These are phyloP conservation scores for Microchirus variegatus DNA, from an alignment of 2,797 vertebrate genomes.

Conservation along the genomic window DNA sequence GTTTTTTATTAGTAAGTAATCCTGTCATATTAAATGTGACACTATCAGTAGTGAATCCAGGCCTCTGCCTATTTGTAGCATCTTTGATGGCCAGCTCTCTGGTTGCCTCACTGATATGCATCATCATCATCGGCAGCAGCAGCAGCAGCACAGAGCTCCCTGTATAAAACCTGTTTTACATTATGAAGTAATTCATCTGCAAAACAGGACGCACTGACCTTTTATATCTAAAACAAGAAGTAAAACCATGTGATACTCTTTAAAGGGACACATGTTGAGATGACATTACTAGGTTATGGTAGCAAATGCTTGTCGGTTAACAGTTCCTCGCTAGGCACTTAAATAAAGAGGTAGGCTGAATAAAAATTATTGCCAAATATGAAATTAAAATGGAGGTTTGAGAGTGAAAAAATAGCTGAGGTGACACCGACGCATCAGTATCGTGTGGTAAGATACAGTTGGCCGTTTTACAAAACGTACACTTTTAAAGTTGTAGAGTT, in stretches of 20 bases:
- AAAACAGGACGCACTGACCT: slow-evolving; percentile 10
- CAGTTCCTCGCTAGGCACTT: slow-evolving; percentile 74
- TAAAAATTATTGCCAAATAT: slow-evolving; percentile 52
- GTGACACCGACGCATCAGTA: slow-evolving; percentile 19
- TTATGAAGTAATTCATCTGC: slow-evolving; percentile 22
- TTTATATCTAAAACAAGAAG: slow-evolving; percentile 12
- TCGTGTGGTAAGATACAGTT: slow-evolving; percentile 5
- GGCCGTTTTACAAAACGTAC: slow-evolving; percentile 24
- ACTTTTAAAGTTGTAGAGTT: slow-evolving; percentile 50
- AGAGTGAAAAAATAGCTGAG: slow-evolving; percentile 24
- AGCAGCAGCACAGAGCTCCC: slow-evolving; percentile 27
- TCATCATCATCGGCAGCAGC: slow-evolving; percentile 50
- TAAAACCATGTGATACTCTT: slow-evolving; percentile 9
- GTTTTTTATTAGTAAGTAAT: slow-evolving; percentile 50
- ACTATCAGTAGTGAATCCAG: slow-evolving; percentile 66
- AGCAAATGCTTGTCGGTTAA: slow-evolving; percentile 42
- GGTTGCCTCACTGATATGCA: slow-evolving; percentile 67
- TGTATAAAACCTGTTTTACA: slow-evolving; percentile 32
- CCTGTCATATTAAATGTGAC: slow-evolving; percentile 66
- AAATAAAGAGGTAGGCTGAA: slow-evolving; percentile 78
- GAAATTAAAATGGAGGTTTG: slow-evolving; percentile 39
- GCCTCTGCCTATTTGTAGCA: slow-evolving; percentile 60
- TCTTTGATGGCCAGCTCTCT: slow-evolving; percentile 61
- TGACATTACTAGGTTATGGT: slow-evolving; percentile 32
- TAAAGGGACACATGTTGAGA: slow-evolving; percentile 29